phyloP scores from a whole-genome alignment of 2,113 vertebrate genomes.

The Columba janthina region DNA sequence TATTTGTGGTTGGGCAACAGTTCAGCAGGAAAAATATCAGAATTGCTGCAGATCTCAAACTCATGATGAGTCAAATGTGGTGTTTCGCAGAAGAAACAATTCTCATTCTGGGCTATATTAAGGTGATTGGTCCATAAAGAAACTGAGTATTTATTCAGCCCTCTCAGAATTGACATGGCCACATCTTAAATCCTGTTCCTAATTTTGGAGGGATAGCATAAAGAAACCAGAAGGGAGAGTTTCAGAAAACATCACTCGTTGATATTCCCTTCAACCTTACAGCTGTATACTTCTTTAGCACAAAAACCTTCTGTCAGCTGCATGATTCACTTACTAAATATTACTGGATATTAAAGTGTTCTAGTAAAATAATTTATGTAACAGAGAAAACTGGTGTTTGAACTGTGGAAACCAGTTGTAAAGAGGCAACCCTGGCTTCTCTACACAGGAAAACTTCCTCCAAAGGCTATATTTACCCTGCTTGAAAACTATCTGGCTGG shows the following conservation, averaged over 20 bases:
- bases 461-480: constrained; percentile 62
- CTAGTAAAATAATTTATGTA: constrained; percentile 67
- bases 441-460: constrained; percentile 59
- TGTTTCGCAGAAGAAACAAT: constrained; percentile 26
- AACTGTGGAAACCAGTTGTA: constrained; percentile 64
- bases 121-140: neutral
- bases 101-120: neutral
- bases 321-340: constrained; percentile 60
- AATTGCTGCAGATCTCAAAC: constrained; percentile 20
- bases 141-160: neutral
- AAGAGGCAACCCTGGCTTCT: constrained; percentile 56
- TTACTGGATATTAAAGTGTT: constrained; percentile 60
- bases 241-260: neutral
- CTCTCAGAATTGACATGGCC: neutral
- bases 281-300: constrained; percentile 29
- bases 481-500: constrained; percentile 49
- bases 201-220: neutral
- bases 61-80: neutral
- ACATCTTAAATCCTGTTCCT: neutral
- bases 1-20: constrained; percentile 45
- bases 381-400: constrained; percentile 57
- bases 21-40: constrained; percentile 37
- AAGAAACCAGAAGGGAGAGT: neutral
- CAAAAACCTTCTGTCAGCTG: constrained; percentile 51
- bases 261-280: constrained; percentile 34